A percentile compares a stretch with the other conserved stretches of the same genome.
Conservation (phyloP, 2,888 invertebrate species). For the Eurytoma californica region DNA sequence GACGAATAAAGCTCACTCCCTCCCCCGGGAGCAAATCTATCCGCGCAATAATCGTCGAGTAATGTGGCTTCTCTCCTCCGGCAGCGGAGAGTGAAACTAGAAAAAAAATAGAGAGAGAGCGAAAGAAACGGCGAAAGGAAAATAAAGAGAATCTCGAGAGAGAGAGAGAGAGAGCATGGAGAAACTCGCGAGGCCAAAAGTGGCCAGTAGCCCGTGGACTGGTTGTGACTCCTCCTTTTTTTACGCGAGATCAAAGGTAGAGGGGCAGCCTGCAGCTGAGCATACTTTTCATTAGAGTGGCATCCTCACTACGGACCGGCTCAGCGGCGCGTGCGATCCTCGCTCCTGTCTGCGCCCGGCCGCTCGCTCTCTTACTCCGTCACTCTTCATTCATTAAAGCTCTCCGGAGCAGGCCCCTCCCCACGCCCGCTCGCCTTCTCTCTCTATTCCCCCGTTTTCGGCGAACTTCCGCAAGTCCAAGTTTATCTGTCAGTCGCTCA, state of each 20-base stretch:
- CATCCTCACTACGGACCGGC: conserved; percentile 39
- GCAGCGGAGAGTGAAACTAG: neutral
- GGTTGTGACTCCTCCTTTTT: conserved; percentile 49
- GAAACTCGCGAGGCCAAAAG: conserved; percentile 12
- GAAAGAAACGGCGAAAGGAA: neutral
- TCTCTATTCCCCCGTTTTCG: neutral
- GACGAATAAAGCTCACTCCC: conserved; percentile 1
- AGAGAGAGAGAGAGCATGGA: conserved; percentile 11
- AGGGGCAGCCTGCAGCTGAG: conserved; percentile 56
- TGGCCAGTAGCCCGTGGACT: conserved; percentile 20
- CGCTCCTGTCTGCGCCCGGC: conserved; percentile 34
- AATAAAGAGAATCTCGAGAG: conserved; percentile 8
- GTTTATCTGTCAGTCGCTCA: too few species aligned
- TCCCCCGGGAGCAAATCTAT: conserved; percentile 34
- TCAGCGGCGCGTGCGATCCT: conserved; percentile 25
- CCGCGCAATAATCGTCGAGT: conserved; percentile 36
- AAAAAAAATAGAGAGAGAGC: neutral
- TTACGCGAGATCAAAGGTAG: conserved; percentile 67
- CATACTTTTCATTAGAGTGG: conserved; percentile 67
- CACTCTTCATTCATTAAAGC: conserved; percentile 52
- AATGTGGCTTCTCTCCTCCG: conserved; percentile 5
- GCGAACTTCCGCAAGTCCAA: too few species aligned
- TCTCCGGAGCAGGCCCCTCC: neutral
- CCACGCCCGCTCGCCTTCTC: neutral
- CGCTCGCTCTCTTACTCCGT: conserved; percentile 57